A percentile compares a stretch with the other conserved stretches of the same genome.
Conservation (phyloP, 2,797 vertebrate genomes). For the Myripristis jacobus region DNA sequence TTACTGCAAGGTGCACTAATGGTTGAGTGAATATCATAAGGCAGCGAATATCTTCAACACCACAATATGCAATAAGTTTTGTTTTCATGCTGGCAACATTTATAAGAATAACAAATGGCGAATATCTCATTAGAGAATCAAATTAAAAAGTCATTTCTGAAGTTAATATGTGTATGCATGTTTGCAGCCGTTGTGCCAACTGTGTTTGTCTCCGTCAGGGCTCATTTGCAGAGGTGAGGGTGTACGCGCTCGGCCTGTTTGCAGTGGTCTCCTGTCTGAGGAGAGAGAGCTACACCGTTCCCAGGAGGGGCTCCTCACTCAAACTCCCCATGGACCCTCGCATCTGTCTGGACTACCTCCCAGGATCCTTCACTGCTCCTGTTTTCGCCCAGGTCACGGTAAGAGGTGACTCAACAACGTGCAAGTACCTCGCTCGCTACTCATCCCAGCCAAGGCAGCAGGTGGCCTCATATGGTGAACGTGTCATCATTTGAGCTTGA, state of each 20-base stretch:
- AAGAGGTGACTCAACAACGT: slow-evolving; percentile 17
- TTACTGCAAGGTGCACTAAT: too few species aligned
- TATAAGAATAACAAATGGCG: not conserved
- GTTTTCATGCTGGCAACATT: not conserved
- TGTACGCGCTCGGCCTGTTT: slow-evolving; percentile 89
- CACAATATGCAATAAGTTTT: not conserved
- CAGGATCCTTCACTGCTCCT: slow-evolving; percentile 84
- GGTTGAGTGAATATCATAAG: too few species aligned
- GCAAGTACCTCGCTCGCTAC: too few species aligned
- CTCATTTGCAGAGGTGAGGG: slow-evolving; percentile 86
- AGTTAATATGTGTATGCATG: too few species aligned
- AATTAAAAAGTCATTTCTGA: not conserved
- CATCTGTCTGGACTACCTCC: slow-evolving; percentile 86
- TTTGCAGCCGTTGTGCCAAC: not conserved
- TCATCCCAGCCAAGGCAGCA: not conserved
- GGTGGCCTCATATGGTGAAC: not conserved
- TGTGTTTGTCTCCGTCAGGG: slow-evolving; percentile 75
- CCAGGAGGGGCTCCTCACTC: slow-evolving; percentile 81
- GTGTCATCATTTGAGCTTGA: not conserved
- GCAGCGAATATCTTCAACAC: too few species aligned
- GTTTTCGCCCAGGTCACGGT: slow-evolving; percentile 84
- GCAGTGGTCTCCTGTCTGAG: slow-evolving; percentile 90
- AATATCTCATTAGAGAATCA: not conserved
- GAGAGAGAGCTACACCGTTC: slow-evolving; percentile 88
- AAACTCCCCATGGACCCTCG: slow-evolving; percentile 86